These are phyloP conservation scores for Chrysaora quinquecirrha DNA, from an alignment of 30 jellyfish, hydroid and myxozoan genomes.

Conservation along the genomic window DNA sequence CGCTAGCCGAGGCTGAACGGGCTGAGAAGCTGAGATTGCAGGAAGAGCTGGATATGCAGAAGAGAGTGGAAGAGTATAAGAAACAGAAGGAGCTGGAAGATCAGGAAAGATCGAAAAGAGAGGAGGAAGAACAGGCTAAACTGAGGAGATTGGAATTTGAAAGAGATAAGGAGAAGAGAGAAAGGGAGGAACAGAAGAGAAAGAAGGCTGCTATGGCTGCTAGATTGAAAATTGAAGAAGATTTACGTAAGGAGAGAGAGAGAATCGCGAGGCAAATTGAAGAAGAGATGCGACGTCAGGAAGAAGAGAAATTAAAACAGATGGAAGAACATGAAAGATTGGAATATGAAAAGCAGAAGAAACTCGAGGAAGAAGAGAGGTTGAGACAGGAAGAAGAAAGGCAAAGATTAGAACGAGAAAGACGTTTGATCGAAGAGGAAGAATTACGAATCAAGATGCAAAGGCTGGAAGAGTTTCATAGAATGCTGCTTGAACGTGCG, in stretches of 20 bases:
- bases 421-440: slow-evolving; percentile 69
- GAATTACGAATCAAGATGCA: slow-evolving; percentile 67
- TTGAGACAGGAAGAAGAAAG: slow-evolving; percentile 64
- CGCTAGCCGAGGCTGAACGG: slow-evolving; percentile 71
- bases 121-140: slow-evolving; percentile 46
- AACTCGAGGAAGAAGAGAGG: slow-evolving; percentile 66
- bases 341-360: slow-evolving; percentile 57
- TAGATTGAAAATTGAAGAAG: slow-evolving; percentile 55
- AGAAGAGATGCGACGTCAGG: slow-evolving; percentile 69
- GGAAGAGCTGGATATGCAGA: slow-evolving; percentile 72
- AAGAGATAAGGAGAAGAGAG: slow-evolving; percentile 51
- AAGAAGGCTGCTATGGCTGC: slow-evolving; percentile 71
- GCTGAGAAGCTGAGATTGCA: slow-evolving; percentile 65
- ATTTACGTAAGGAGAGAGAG: slow-evolving; percentile 65
- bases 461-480: slow-evolving; percentile 64
- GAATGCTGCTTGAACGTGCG: slow-evolving; percentile 59
- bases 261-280: slow-evolving; percentile 67
- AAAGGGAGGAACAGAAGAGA: slow-evolving; percentile 58
- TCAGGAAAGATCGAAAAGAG: slow-evolving; percentile 47
- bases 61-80: slow-evolving; percentile 64
- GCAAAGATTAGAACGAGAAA: slow-evolving; percentile 51
- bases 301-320: slow-evolving; percentile 76
- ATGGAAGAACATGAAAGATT: slow-evolving; percentile 70
- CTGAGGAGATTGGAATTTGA: slow-evolving; percentile 52
- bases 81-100: slow-evolving; percentile 61